These are phyloP conservation scores for Heptranchias perlo DNA, from an alignment of 2,113 vertebrate genomes.

Conservation along the genomic window DNA sequence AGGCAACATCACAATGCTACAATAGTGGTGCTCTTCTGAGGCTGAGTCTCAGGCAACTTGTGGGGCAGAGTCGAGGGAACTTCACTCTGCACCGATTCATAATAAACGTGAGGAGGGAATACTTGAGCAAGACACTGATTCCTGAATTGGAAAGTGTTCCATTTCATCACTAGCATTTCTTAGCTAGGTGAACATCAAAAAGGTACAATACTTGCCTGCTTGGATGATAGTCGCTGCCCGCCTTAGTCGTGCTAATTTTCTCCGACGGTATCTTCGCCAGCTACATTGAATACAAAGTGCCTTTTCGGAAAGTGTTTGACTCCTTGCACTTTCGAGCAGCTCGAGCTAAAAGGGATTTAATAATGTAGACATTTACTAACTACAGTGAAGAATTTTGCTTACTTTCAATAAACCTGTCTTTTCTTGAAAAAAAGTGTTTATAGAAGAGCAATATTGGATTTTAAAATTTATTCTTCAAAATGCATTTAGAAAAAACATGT, in stretches of 20 bases:
- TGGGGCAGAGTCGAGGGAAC: neutral
- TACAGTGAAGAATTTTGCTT: too few relatives aligned
- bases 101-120: neutral
- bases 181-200: neutral
- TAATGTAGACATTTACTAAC: neutral
- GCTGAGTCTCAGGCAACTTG: neutral
- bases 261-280: conserved; percentile 66
- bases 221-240: conserved; percentile 72
- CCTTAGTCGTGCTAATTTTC: conserved; percentile 51
- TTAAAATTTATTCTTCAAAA: too few relatives aligned
- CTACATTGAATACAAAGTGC: conserved; percentile 78
- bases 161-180: neutral
- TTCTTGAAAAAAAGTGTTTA: too few relatives aligned
- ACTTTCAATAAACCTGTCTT: too few relatives aligned
- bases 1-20: neutral
- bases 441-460: too few relatives aligned
- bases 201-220: conserved; percentile 65
- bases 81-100: neutral
- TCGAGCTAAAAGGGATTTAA: conserved; percentile 63
- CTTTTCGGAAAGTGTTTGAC: conserved; percentile 59
- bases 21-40: neutral
- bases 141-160: neutral
- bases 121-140: neutral
- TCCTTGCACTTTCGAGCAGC: conserved; percentile 69
- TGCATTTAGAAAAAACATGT: too few relatives aligned